A percentile compares a stretch with the other conserved stretches of the same genome.
These are phyloP conservation scores for Dendrocincla tyrannina DNA, from an alignment of 2,797 vertebrate genomes.

Conservation along the genomic window DNA sequence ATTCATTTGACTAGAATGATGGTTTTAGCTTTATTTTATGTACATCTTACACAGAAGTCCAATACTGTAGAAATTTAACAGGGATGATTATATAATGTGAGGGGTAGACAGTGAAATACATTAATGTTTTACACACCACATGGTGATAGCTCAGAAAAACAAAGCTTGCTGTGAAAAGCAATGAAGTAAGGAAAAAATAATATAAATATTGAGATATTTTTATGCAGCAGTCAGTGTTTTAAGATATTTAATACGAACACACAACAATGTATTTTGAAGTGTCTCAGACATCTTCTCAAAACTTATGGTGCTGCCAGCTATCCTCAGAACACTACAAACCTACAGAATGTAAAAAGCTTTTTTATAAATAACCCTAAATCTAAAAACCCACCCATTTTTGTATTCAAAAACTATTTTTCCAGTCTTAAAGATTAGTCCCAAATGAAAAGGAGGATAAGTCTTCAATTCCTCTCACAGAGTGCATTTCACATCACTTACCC, in stretches of 20 bases:
- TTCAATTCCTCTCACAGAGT: background rate
- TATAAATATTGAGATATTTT: background rate
- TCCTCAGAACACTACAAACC: background rate
- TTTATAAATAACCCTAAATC: background rate
- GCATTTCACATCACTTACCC: background rate
- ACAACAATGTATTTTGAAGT: background rate
- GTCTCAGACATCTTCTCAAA: conserved; percentile 22
- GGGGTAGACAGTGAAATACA: background rate
- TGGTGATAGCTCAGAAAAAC: background rate
- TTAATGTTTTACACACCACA: background rate
- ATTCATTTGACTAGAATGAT: conserved; percentile 5
- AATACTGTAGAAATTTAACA: background rate
- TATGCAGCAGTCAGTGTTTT: background rate
- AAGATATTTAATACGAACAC: conserved; percentile 21
- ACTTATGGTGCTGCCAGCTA: background rate
- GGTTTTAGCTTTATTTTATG: conserved; percentile 1
- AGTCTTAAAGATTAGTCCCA: background rate
- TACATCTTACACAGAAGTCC: background rate
- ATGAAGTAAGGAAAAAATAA: background rate
- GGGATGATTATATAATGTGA: background rate
- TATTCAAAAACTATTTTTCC: conserved; percentile 9
- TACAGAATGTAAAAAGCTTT: background rate
- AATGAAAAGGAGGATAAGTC: background rate
- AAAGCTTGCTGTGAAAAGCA: conserved; percentile 3
- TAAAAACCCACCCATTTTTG: conserved; percentile 5